Conservation (phyloP, 2,888 invertebrate species). For the Xiphydria camelus region DNA sequence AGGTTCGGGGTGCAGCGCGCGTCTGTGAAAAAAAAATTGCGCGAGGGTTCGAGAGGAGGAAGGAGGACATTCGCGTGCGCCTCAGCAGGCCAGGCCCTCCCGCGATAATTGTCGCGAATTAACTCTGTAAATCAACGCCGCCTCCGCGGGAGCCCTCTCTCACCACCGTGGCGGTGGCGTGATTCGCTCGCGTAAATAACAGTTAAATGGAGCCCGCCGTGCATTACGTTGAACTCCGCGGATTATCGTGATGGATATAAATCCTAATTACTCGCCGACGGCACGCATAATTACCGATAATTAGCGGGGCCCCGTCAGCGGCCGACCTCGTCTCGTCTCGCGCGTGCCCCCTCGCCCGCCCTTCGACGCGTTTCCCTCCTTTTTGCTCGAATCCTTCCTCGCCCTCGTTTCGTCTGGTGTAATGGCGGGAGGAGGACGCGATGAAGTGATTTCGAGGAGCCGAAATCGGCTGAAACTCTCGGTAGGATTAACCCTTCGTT, state of each 20-base stretch:
- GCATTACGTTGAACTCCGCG: slow-evolving; percentile 27
- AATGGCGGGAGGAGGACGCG: too few species aligned
- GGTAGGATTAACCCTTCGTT: too few species aligned
- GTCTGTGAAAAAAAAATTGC: too few species aligned
- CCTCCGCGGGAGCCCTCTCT: neutral
- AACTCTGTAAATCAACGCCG: slow-evolving; percentile 37
- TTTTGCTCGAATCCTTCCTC: too few species aligned
- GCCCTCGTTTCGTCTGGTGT: too few species aligned
- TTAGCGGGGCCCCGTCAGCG: slow-evolving; percentile 35
- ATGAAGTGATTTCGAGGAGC: too few species aligned
- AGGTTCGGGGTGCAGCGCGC: too few species aligned
- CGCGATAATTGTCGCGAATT: slow-evolving; percentile 41
- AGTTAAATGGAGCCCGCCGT: slow-evolving; percentile 40
- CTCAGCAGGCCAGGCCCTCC: too few species aligned
- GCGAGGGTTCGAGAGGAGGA: too few species aligned
- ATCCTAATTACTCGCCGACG: slow-evolving; percentile 47
- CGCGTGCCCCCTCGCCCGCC: neutral
- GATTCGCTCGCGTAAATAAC: slow-evolving; percentile 48
- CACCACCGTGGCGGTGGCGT: slow-evolving; percentile 25
- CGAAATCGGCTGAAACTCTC: too few species aligned
- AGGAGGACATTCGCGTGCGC: too few species aligned
- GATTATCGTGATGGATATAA: slow-evolving; percentile 46
- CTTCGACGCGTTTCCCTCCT: slow-evolving; percentile 16
- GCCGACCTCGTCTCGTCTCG: slow-evolving; percentile 4
- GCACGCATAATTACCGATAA: slow-evolving; percentile 46